Conservation (phyloP, 2,113 vertebrate genomes). For the Gallinago undulata region DNA sequence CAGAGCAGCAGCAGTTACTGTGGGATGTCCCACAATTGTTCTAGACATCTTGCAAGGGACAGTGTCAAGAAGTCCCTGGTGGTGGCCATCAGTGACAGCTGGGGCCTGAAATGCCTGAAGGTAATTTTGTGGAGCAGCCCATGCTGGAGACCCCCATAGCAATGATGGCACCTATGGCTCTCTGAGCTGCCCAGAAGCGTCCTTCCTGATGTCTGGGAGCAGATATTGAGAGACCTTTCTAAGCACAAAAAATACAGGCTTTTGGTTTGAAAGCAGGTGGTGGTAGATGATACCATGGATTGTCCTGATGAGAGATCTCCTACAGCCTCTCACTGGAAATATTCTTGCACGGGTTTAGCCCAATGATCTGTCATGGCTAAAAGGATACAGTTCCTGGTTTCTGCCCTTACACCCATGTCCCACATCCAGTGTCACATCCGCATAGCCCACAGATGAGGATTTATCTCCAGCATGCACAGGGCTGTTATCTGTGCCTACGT, state of each 20-base stretch:
- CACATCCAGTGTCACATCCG: not conserved
- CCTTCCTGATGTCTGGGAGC: not conserved
- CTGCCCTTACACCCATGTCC: not conserved
- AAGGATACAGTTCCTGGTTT: not conserved
- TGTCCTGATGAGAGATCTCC: not conserved
- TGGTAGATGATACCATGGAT: not conserved
- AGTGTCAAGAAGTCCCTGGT: not conserved
- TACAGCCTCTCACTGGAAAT: not conserved
- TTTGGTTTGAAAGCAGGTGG: not conserved
- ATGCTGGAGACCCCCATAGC: rapidly evolving
- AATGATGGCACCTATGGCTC: not conserved
- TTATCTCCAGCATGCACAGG: not conserved
- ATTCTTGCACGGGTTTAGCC: not conserved
- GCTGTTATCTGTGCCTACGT: not conserved
- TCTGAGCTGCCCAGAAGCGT: not conserved
- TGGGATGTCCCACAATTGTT: not conserved
- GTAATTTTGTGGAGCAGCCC: too few species aligned
- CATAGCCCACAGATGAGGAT: not conserved
- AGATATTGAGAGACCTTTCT: not conserved
- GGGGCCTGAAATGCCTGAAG: not conserved
- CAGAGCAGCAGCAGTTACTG: rapidly evolving
- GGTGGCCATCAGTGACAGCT: not conserved
- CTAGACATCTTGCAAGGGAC: not conserved
- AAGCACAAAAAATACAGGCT: not conserved
- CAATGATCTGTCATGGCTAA: not conserved